phyloP scores from a whole-genome alignment of 2,797 vertebrate species.

The Anguilla obscura region DNA sequence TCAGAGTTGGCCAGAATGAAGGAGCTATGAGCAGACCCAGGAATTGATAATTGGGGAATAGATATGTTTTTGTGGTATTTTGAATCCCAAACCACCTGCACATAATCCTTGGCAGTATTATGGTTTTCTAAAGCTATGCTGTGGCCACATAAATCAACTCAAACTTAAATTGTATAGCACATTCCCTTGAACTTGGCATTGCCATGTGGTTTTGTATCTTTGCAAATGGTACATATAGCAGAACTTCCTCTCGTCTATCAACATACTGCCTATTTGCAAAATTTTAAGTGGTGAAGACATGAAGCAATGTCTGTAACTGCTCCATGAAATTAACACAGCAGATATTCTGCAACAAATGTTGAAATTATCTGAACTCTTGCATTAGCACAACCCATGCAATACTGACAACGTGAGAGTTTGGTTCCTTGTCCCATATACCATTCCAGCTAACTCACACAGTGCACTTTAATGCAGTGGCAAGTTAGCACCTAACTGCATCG shows the following conservation, averaged over 20 bases:
- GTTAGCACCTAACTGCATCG: not conserved
- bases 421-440: not conserved
- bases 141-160: not conserved
- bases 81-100: not conserved
- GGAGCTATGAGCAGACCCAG: not conserved
- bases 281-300: not conserved
- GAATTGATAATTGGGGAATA: not conserved
- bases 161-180: not conserved
- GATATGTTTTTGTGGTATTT: not conserved
- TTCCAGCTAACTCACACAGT: not conserved
- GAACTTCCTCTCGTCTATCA: not conserved
- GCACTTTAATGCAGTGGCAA: not conserved
- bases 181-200: not conserved
- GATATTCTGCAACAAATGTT: not conserved
- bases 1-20: not conserved
- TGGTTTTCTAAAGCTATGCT: not conserved
- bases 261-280: not conserved
- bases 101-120: not conserved
- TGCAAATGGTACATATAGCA: not conserved
- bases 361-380: not conserved
- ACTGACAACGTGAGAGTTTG: not conserved
- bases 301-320: not conserved
- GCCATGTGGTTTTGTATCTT: not conserved
- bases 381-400: not conserved
- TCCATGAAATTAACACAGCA: not conserved